A percentile compares a stretch with the other conserved stretches of the same genome.
Conservation (phyloP, 2,888 invertebrate species). For the Selenia dentaria region DNA sequence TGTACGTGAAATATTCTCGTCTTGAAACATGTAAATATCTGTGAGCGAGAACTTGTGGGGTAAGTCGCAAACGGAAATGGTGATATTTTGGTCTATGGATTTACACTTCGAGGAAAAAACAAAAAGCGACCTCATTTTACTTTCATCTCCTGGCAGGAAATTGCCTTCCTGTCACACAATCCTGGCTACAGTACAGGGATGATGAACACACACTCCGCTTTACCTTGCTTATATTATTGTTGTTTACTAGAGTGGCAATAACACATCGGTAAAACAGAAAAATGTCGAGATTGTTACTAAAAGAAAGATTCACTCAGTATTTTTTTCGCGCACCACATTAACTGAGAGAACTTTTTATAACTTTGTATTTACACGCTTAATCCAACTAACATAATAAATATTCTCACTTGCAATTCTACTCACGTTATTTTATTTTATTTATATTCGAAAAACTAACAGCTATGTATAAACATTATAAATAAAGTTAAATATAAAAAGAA, state of each 20-base stretch:
- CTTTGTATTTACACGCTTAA: no score
- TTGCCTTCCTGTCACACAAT: conserved; percentile 30
- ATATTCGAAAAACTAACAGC: no score
- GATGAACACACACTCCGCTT: conserved; percentile 10
- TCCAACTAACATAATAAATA: no score
- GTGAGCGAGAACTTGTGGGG: neutral
- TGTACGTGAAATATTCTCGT: neutral
- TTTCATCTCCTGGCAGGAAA: conserved; percentile 35
- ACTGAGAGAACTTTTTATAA: no score
- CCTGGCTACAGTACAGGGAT: conserved; percentile 9
- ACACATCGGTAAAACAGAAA: neutral
- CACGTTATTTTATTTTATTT: no score
- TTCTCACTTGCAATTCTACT: no score
- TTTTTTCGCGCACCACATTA: no score
- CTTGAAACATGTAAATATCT: conserved; percentile 5
- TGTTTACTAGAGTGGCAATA: conserved; percentile 8
- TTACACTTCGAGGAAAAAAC: conserved; percentile 17
- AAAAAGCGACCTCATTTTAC: conserved; percentile 26
- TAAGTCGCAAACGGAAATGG: neutral
- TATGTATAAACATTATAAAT: no score
- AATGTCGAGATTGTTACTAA: no score
- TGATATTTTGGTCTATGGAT: conserved; percentile 1
- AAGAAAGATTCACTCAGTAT: no score
- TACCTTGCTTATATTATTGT: conserved; percentile 1
- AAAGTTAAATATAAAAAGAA: no score